Conservation (phyloP, 2,113 vertebrate genomes). For the Tinamus guttatus region DNA sequence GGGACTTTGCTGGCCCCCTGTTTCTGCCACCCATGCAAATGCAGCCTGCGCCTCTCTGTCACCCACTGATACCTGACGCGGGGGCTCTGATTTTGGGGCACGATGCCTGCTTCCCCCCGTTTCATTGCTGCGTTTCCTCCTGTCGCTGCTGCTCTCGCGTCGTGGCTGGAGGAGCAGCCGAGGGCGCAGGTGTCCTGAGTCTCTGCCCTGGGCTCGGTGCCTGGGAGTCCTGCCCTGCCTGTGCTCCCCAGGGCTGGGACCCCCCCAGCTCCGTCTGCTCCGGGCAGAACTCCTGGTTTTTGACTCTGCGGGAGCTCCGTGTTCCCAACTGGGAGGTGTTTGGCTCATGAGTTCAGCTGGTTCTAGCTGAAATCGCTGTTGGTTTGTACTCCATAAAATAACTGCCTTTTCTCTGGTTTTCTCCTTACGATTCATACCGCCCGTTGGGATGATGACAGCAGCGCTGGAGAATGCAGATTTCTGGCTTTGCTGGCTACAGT, state of each 20-base stretch:
- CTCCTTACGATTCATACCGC: not conserved
- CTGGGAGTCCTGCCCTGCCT: not conserved
- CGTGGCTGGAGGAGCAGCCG: too few species aligned
- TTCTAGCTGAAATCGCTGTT: not conserved
- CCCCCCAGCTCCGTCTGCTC: not conserved
- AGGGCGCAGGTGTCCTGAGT: not conserved
- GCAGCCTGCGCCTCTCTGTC: not conserved
- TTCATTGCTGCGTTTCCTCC: not conserved
- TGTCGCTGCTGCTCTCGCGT: too few species aligned
- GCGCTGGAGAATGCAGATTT: not conserved
- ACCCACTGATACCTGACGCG: not conserved
- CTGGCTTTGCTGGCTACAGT: not conserved
- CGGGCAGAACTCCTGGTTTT: not conserved
- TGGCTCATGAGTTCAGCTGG: not conserved
- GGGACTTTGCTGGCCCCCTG: not conserved
- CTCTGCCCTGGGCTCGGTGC: not conserved
- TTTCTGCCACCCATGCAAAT: not conserved
- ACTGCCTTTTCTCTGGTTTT: not conserved
- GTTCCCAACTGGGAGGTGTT: not conserved
- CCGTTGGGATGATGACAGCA: constrained; percentile 1
- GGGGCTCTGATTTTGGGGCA: not conserved
- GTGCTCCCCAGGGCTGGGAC: accelerated
- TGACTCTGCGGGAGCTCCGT: not conserved
- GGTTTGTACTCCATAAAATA: not conserved
- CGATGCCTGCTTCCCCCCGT: too few species aligned